These are phyloP conservation scores for Lasioglossum figueresi DNA, from an alignment of 2,888 invertebrate species.

Conservation along the genomic window DNA sequence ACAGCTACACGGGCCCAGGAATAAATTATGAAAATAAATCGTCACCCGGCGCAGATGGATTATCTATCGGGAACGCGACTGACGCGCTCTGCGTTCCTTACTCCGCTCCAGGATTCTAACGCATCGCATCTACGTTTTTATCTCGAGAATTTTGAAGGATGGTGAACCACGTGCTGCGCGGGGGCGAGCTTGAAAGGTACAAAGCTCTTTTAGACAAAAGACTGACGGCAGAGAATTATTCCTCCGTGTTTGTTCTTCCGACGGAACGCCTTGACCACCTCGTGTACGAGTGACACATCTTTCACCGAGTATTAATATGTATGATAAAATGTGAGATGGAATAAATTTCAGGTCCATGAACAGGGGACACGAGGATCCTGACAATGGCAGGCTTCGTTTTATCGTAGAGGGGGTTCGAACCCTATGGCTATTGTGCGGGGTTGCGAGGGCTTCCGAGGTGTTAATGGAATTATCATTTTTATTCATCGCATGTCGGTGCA, in stretches of 20 bases:
- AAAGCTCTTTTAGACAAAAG: not conserved
- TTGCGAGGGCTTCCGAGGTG: constrained; percentile 1
- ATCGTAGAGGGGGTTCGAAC: not conserved
- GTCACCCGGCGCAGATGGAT: constrained; percentile 38
- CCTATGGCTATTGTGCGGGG: not conserved
- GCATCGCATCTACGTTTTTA: not conserved
- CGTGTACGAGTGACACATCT: not conserved
- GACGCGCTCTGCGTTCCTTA: constrained; percentile 7
- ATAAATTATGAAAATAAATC: constrained; percentile 68
- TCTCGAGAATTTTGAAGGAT: constrained; percentile 11
- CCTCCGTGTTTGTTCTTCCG: not conserved
- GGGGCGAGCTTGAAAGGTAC: not conserved
- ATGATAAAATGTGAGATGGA: not conserved
- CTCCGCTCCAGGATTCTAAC: not conserved
- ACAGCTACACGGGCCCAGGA: constrained; percentile 59
- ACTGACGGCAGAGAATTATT: not conserved
- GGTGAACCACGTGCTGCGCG: not conserved
- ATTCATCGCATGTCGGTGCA: constrained; percentile 3
- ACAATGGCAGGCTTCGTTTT: not conserved
- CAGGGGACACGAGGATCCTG: not conserved
- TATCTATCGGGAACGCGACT: constrained; percentile 42
- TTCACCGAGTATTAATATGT: not conserved
- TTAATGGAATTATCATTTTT: constrained; percentile 11
- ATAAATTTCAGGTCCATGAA: not conserved
- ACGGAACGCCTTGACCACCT: not conserved